phyloP scores from a whole-genome alignment of 2,113 vertebrate species.

The Scophthalmus maximus region DNA sequence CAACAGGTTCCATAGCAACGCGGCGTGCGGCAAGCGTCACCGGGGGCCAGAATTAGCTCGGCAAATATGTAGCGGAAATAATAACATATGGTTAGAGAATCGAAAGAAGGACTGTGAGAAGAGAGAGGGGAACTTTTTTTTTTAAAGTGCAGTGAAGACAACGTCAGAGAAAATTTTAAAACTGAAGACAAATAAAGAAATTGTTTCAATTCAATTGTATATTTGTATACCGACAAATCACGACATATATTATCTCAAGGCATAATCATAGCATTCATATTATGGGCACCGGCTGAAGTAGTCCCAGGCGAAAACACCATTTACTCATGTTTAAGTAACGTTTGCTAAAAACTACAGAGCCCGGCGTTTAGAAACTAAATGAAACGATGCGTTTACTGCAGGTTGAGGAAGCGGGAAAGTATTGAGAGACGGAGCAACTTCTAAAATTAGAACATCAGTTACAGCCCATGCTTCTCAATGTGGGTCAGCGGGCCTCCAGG shows the following conservation, averaged over 20 bases:
- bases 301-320: too few relatives aligned
- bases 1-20: constrained; percentile 63
- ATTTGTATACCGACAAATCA: too few relatives aligned
- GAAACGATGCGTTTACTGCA: too few relatives aligned
- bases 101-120: background rate
- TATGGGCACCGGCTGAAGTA: too few relatives aligned
- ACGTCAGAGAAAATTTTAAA: too few relatives aligned
- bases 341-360: background rate
- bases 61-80: constrained; percentile 48
- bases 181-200: too few relatives aligned
- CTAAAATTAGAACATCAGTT: background rate
- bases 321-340: too few relatives aligned
- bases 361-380: too few relatives aligned
- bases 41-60: constrained; percentile 54
- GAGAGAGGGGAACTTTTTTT: constrained; percentile 11
- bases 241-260: too few relatives aligned
- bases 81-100: constrained; percentile 42
- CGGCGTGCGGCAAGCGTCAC: constrained; percentile 21
- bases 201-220: too few relatives aligned
- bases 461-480: constrained; percentile 32
- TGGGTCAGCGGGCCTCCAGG: constrained; percentile 62
- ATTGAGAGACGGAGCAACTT: background rate
- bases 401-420: background rate
- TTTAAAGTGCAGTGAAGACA: too few relatives aligned
- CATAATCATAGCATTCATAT: too few relatives aligned